Percentiles rank a stretch among this genome's conserved stretches.
These are phyloP conservation scores for Etheostoma perlongum DNA, from an alignment of 2,797 vertebrate species.

Conservation along the genomic window DNA sequence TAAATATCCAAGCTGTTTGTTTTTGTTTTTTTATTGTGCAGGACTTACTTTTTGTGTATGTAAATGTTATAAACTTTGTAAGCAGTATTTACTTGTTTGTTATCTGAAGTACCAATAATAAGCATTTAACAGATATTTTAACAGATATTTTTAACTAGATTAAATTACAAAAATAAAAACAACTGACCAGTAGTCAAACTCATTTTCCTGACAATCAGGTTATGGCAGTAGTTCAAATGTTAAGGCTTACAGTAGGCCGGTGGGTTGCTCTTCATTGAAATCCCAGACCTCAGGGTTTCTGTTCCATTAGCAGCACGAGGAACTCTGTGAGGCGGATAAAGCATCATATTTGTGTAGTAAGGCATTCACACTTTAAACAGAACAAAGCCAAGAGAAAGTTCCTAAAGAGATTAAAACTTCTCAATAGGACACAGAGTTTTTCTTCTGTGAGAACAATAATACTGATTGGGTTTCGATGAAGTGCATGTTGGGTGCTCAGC, in stretches of 20 bases:
- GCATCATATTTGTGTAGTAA: background rate
- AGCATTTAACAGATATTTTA: too few species aligned
- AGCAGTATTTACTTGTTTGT: too few species aligned
- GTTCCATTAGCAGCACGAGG: slow-evolving; percentile 56
- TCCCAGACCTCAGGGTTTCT: slow-evolving; percentile 42
- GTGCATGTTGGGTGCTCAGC: background rate
- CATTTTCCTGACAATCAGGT: background rate
- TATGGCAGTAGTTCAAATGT: background rate
- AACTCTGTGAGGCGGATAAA: slow-evolving; percentile 61
- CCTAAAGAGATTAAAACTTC: background rate
- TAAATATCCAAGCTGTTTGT: too few species aligned
- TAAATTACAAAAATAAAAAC: background rate
- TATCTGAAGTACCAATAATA: too few species aligned
- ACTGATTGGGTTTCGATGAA: background rate
- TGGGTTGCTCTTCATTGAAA: slow-evolving; percentile 53
- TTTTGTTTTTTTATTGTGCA: too few species aligned
- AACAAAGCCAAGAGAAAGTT: background rate
- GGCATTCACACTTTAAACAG: background rate
- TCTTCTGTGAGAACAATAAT: fast-evolving
- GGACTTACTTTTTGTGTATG: too few species aligned
- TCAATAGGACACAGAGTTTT: background rate
- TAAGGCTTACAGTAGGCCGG: slow-evolving; percentile 77
- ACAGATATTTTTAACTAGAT: background rate
- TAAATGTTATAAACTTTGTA: too few species aligned
- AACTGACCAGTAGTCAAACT: background rate